These are phyloP conservation scores for Prosopocoilus inquinatus DNA, from an alignment of 2,888 invertebrate genomes.

Conservation along the genomic window DNA sequence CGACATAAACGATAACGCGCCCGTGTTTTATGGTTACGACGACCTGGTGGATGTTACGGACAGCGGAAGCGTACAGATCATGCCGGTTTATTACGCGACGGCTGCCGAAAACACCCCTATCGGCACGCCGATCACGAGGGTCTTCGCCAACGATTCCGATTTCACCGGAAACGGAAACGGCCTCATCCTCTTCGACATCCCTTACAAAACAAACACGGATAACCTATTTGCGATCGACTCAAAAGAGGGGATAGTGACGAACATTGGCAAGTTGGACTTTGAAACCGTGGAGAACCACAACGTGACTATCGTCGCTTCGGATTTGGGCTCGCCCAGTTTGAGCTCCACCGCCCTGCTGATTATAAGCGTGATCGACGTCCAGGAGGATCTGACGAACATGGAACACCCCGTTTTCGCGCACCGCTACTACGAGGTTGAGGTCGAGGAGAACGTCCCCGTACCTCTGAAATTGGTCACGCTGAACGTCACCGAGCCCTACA, in stretches of 20 bases:
- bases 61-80: conserved; percentile 55
- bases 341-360: conserved; percentile 74
- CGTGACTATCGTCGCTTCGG: conserved; percentile 78
- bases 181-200: conserved; percentile 73
- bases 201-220: conserved; percentile 61
- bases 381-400: conserved; percentile 52
- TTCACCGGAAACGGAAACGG: conserved; percentile 86
- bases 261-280: conserved; percentile 69
- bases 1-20: conserved; percentile 82
- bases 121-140: conserved; percentile 71
- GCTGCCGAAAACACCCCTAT: conserved; percentile 73
- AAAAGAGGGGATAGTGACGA: conserved; percentile 79
- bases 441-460: conserved; percentile 76
- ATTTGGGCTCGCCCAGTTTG: conserved; percentile 79
- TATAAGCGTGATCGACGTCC: conserved; percentile 66
- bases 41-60: conserved; percentile 54
- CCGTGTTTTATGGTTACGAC: conserved; percentile 76
- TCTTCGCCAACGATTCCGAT: conserved; percentile 83
- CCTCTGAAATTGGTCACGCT: conserved; percentile 74
- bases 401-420: conserved; percentile 49
- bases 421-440: conserved; percentile 75
- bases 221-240: conserved; percentile 78
- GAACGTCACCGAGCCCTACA: conserved; percentile 70
- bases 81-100: conserved; percentile 75
- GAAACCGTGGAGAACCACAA: conserved; percentile 68